Evolutionary conservation across 2,888 invertebrate genomes (phyloP), one percentile per base, ranked within the genome.

Genomic region (Bombylius discolor): DNA sequence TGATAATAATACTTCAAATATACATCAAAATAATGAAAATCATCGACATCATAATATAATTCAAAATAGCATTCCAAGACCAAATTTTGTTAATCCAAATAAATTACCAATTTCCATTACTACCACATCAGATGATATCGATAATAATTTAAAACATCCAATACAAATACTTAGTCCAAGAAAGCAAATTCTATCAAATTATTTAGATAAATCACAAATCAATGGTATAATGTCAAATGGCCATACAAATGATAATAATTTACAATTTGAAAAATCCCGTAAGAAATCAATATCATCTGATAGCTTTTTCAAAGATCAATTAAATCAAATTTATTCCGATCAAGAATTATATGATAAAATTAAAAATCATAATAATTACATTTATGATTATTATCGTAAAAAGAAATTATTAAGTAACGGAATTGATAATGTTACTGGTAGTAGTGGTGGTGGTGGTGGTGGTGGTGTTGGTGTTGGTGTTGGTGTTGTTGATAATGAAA

Each of bases 301-400:
- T 59, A 73, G 73, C 58, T 73, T 73, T 63, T 73, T 73, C 56
- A 70, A 70, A 63, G 68, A 71, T 62, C 68, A 71, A 44, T 68
- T 66, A 56, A 71, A 72, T 56, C 57, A 58, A 49, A 52, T 49
- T 23, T 49, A 48, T 36, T 52, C 58, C 14, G 53, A 54, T 34
- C 46, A 53, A 12, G 49, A 71, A 58, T 66, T 72, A 53, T 72
- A 73, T 63, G 73, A 73, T 58, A 68, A 58, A 58, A 57, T 60
- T 54, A 63, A 61, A 53, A 53, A 60, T 44, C 59, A 59, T 58
- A 60, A 68, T 52, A 55, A 61, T 49, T 59, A 36, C 8, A 5
- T 7, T 36, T 8, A 36, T 36, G 7, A 36, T 36, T 36, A 36
- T 36, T 4, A 36, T 36, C 34, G 8, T 36, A 36, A 36, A 3